These are phyloP conservation scores for Aspiorhynchus laticeps DNA, from an alignment of 2,113 vertebrate genomes.

Conservation along the genomic window DNA sequence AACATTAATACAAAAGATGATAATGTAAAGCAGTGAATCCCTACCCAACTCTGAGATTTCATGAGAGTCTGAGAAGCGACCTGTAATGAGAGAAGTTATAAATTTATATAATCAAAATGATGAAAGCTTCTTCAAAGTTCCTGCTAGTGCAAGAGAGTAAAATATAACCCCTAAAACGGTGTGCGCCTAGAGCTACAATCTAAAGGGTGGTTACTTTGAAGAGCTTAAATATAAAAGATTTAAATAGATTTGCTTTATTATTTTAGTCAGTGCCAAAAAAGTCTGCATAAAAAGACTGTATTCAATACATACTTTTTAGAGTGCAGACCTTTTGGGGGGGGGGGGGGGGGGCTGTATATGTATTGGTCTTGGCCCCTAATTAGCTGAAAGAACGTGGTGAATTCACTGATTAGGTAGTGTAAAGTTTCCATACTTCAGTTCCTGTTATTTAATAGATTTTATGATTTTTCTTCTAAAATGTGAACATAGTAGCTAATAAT, in stretches of 20 bases:
- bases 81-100: conserved; percentile 71
- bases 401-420: not conserved
- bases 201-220: not conserved
- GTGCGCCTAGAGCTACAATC: not conserved
- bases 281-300: too few relatives aligned
- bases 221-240: not conserved
- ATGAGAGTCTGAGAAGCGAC: conserved; percentile 90
- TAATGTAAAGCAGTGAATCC: conserved; percentile 40
- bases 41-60: conserved; percentile 92
- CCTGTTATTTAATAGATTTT: not conserved
- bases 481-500: not conserved
- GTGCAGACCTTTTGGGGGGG: too few relatives aligned
- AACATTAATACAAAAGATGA: not conserved
- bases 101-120: not conserved
- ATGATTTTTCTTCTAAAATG: not conserved
- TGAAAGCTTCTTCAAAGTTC: not conserved
- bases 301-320: too few relatives aligned
- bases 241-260: not conserved
- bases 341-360: too few relatives aligned
- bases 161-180: not conserved
- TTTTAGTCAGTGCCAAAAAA: not conserved
- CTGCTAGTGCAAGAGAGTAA: not conserved
- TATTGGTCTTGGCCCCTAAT: too few relatives aligned
- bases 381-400: too few relatives aligned
- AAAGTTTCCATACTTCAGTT: not conserved